phyloP scores from a whole-genome alignment of 2,797 vertebrate species.

The Alcedo quadribrachys region DNA sequence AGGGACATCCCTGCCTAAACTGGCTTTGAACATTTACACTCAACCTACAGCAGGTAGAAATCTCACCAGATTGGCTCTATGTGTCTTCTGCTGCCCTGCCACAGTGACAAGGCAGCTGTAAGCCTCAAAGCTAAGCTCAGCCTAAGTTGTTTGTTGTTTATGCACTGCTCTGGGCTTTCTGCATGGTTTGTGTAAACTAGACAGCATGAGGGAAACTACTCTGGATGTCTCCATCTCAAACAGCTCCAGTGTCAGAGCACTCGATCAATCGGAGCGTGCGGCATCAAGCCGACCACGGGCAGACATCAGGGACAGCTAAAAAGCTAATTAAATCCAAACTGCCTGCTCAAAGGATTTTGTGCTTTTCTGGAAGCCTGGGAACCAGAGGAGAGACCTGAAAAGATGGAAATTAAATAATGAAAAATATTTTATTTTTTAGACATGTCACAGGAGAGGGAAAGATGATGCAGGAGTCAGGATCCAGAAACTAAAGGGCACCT shows the following conservation, averaged over 20 bases:
- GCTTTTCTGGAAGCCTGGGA: neutral
- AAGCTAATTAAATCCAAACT: constrained; percentile 11
- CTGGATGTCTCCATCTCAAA: neutral
- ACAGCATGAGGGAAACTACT: neutral
- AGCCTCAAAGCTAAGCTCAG: neutral
- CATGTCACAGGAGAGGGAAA: neutral
- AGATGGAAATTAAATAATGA: neutral
- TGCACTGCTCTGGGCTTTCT: neutral
- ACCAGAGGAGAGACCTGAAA: neutral
- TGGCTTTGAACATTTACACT: neutral
- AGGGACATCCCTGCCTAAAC: neutral
- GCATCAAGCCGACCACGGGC: neutral
- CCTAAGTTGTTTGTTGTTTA: neutral
- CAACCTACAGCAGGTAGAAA: neutral
- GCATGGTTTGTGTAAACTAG: neutral
- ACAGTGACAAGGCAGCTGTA: neutral
- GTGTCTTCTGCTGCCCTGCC: neutral
- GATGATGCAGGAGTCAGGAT: neutral
- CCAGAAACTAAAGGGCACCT: neutral
- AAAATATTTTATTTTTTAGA: neutral
- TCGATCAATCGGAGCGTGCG: neutral
- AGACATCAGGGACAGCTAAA: neutral
- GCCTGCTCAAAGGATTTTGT: neutral
- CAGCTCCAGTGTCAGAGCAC: neutral
- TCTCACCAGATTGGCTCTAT: neutral